Evolutionary conservation across 2,113 vertebrate genomes (phyloP), one percentile per base, ranked within the genome.

Genomic region (Platichthys stellatus): DNA sequence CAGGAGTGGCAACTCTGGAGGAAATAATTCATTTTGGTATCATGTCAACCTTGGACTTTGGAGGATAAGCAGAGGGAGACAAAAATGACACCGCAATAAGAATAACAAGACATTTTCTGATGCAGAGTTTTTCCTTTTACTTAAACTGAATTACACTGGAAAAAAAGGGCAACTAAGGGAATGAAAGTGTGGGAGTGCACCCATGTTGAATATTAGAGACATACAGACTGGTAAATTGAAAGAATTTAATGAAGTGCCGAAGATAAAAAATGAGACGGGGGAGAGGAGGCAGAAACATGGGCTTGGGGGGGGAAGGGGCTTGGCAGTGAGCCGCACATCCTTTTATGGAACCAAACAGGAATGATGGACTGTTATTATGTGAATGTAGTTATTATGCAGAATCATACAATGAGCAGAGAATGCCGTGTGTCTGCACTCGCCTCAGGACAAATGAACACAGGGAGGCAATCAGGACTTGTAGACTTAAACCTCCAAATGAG

Each of bases 401-500:
- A 74, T 81, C 75, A 53, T 76, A 83, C 72, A 62, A 72, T 28
- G 54, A 84, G 79, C 69, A 77, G 72, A 69, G 15, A 35, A 86
- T 23, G 67, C 49, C 62, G 73, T 63, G 57, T 20, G 40, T 64
- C 78, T 76, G 69, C 59, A 54, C 60, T 63, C 56, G 2, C 74
- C 53, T 74, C 75, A 74, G 90, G 69, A 85, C 72, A 85, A 89
- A 87, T 82, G 78, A 86, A 80, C 63, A 81, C 58, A 73, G 78
- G 54, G 63, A 82, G 66, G 66, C 84, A 87, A 89, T 86, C 86
- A 86, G 72, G 72, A 82, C 71, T 69, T 10, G 38, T 70, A 68
- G 77, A 91, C 91, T 76, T 79, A 86, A 87, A 87, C 69, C 68
- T 78, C 80, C 15, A 76, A 84, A 78, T 76, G 80, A 89, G 75